phyloP scores from a whole-genome alignment of 2,797 vertebrate genomes.

The Holocentrus rufus region DNA sequence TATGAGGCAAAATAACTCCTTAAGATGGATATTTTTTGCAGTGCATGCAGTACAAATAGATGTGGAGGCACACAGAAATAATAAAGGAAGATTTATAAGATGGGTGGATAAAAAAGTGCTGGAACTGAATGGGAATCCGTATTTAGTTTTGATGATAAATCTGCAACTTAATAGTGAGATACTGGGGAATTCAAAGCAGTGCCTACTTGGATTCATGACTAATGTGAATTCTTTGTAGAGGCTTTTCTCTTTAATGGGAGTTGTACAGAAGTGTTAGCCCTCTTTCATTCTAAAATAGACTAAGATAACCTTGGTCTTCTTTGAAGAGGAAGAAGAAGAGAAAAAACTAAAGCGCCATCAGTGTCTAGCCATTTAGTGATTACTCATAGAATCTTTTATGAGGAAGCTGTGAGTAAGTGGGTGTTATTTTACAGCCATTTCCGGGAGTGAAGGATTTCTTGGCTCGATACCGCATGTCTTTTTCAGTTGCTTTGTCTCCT shows the following conservation, averaged over 20 bases:
- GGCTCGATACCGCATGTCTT: slow-evolving; percentile 21
- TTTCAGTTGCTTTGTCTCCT: slow-evolving; percentile 49
- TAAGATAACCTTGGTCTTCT: slow-evolving; percentile 29
- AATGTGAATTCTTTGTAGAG: background rate
- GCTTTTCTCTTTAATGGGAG: background rate
- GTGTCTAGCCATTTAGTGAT: slow-evolving; percentile 23
- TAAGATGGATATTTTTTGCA: too few relatives aligned
- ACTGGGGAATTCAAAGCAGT: background rate
- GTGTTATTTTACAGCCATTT: slow-evolving; percentile 55
- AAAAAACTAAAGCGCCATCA: slow-evolving; percentile 17
- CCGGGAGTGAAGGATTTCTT: slow-evolving; percentile 31
- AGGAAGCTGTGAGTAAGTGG: slow-evolving; percentile 25
- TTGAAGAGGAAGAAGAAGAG: background rate
- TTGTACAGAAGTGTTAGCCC: slow-evolving; percentile 8
- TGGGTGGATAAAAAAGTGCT: background rate
- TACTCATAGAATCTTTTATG: slow-evolving; percentile 26
- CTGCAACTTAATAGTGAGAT: background rate
- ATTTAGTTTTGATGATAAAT: background rate
- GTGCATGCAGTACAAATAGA: background rate
- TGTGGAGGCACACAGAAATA: background rate
- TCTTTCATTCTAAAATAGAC: slow-evolving; percentile 1
- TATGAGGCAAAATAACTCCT: too few relatives aligned
- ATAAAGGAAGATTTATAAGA: too few relatives aligned
- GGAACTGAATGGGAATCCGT: background rate
- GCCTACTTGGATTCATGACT: background rate